Conservation (phyloP, 2,888 invertebrate genomes). For the Griposia aprilina region DNA sequence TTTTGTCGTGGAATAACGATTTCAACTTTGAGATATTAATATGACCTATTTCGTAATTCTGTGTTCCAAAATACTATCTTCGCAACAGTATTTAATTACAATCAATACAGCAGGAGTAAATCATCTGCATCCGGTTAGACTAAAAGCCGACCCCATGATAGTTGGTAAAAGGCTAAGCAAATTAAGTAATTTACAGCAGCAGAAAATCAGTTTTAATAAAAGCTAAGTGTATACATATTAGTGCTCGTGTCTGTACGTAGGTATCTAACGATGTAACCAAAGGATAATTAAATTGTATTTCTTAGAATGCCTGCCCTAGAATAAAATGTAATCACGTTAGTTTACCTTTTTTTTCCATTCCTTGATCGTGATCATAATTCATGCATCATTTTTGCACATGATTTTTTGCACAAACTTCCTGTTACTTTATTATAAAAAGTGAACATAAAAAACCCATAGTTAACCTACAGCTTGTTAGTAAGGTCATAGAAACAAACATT, state of each 20-base stretch:
- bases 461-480: not conserved
- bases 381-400: not conserved
- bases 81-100: too few relatives aligned
- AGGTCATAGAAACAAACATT: not conserved
- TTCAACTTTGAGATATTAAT: not conserved
- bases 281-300: not conserved
- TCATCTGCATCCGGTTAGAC: too few relatives aligned
- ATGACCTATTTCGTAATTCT: too few relatives aligned
- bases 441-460: not conserved
- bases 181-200: too few relatives aligned
- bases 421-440: constrained; percentile 6
- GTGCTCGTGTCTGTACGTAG: not conserved
- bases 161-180: too few relatives aligned
- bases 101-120: too few relatives aligned
- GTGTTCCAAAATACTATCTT: too few relatives aligned
- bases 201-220: too few relatives aligned
- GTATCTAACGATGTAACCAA: not conserved
- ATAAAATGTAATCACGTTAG: not conserved
- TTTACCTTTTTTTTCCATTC: not conserved
- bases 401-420: constrained; percentile 22
- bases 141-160: too few relatives aligned
- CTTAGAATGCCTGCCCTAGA: not conserved
- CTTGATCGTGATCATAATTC: not conserved
- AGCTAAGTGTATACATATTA: too few relatives aligned
- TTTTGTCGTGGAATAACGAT: too few relatives aligned